These are phyloP conservation scores for Peromyscus eremicus DNA, from an alignment of 2,797 vertebrate species.

Conservation along the genomic window DNA sequence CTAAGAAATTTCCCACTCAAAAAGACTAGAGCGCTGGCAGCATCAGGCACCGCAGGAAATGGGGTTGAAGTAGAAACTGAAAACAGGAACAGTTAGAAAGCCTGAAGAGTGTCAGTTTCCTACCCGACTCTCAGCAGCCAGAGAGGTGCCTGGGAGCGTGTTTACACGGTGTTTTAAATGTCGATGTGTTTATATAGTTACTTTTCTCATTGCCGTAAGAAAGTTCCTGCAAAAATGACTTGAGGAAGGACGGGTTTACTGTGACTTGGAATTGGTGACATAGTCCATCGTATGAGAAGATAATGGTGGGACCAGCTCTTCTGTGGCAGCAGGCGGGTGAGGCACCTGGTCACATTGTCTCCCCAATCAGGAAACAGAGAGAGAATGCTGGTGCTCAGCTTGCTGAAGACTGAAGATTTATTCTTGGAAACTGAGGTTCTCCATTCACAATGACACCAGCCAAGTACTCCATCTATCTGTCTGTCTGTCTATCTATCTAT, in stretches of 20 bases:
- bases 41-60: background rate
- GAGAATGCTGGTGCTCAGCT: background rate
- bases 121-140: background rate
- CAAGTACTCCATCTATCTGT: background rate
- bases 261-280: background rate
- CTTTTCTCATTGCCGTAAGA: background rate
- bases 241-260: background rate
- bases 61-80: background rate
- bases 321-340: background rate
- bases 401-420: background rate
- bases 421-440: background rate
- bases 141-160: background rate
- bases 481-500: rapidly evolving
- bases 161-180: background rate
- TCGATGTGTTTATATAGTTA: background rate
- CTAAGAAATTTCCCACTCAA: background rate
- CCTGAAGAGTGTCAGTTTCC: background rate
- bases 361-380: background rate
- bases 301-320: background rate
- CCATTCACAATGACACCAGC: background rate
- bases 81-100: background rate
- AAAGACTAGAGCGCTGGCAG: no score
- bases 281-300: background rate
- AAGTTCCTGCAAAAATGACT: background rate
- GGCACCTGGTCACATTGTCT: background rate